phyloP scores from a whole-genome alignment of 2,797 vertebrate species.

The Phrynocephalus vlangalii region DNA sequence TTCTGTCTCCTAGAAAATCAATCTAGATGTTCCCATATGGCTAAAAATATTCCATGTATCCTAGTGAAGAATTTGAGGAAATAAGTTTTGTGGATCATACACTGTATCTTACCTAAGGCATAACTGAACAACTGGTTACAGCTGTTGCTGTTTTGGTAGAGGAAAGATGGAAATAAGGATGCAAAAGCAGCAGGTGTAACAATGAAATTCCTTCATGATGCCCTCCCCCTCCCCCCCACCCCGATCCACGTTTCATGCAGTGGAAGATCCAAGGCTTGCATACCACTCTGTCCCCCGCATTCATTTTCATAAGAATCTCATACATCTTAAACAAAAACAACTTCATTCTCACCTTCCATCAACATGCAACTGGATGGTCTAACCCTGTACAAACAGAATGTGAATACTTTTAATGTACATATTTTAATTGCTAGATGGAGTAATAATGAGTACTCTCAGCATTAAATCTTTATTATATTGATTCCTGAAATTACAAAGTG shows the following conservation, averaged over 20 bases:
- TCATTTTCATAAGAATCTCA: conserved; percentile 75
- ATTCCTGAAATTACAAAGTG: conserved; percentile 25
- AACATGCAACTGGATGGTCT: conserved; percentile 75
- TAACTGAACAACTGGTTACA: conserved; percentile 49
- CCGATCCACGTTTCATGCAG: conserved; percentile 24
- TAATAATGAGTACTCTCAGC: conserved; percentile 52
- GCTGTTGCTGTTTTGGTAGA: conserved; percentile 47
- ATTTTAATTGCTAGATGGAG: conserved; percentile 65
- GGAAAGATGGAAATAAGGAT: conserved; percentile 44
- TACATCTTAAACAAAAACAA: conserved; percentile 70
- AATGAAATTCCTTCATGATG: conserved; percentile 30
- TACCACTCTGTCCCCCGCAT: conserved; percentile 69
- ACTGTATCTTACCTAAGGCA: conserved; percentile 35
- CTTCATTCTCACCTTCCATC: conserved; percentile 76
- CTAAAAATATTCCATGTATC: conserved; percentile 60
- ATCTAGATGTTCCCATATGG: conserved; percentile 66
- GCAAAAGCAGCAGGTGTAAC: conserved; percentile 36
- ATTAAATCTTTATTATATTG: conserved; percentile 35
- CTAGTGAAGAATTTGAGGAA: conserved; percentile 42
- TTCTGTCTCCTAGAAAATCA: neutral
- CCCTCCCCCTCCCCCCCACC: conserved; percentile 16
- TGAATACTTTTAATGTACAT: conserved; percentile 78
- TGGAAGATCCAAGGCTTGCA: conserved; percentile 66
- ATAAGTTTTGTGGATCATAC: conserved; percentile 45
- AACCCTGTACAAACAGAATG: conserved; percentile 53